Conservation (phyloP, 2,888 invertebrate genomes). For the Trisateles emortualis region DNA sequence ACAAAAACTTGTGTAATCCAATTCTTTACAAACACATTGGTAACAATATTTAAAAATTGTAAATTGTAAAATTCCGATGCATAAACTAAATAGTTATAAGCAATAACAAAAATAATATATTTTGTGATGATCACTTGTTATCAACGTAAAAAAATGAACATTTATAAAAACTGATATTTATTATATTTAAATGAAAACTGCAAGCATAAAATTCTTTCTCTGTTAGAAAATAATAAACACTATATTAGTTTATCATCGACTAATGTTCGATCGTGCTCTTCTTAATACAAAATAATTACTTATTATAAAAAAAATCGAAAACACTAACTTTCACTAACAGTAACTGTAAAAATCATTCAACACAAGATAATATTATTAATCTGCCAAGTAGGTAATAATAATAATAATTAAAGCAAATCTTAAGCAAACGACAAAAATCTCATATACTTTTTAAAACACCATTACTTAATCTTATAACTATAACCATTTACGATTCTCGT, state of each 20-base stretch:
- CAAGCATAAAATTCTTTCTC: conserved; percentile 42
- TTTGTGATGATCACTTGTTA: conserved; percentile 60
- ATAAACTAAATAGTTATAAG: conserved; percentile 64
- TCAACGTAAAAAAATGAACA: conserved; percentile 44
- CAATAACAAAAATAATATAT: conserved; percentile 66
- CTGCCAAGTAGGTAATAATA: conserved; percentile 72
- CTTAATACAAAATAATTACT: conserved; percentile 53
- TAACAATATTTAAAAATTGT: conserved; percentile 67
- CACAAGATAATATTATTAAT: conserved; percentile 67
- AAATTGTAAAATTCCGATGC: conserved; percentile 60
- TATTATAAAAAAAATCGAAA: conserved; percentile 62
- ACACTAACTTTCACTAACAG: conserved; percentile 67
- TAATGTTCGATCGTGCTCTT: conserved; percentile 27
- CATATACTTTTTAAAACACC: conserved; percentile 59
- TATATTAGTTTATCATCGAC: conserved; percentile 44
- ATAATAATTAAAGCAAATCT: conserved; percentile 81
- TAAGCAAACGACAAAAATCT: conserved; percentile 70
- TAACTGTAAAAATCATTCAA: conserved; percentile 70
- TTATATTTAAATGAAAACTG: conserved; percentile 35
- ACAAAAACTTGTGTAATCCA: conserved; percentile 68
- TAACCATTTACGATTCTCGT: conserved; percentile 62
- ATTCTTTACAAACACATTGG: conserved; percentile 69
- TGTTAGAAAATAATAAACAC: conserved; percentile 43
- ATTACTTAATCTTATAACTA: conserved; percentile 50
- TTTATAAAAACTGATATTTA: conserved; percentile 30